phyloP scores from a whole-genome alignment of 2,797 vertebrate genomes.

The Sphenopsis melanotis region DNA sequence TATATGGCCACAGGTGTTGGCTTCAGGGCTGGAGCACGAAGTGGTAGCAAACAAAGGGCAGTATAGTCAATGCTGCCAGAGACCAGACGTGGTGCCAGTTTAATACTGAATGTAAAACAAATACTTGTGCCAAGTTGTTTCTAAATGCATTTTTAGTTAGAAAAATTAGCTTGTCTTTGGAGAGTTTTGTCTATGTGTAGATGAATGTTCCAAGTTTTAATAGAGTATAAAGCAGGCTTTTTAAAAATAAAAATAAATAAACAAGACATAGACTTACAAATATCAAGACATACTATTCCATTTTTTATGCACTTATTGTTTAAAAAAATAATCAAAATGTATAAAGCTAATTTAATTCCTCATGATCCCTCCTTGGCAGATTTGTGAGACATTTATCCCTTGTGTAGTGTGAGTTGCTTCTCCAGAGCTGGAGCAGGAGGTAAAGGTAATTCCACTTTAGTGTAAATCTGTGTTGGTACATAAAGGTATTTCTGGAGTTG shows the following conservation, averaged over 20 bases:
- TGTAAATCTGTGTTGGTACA: neutral
- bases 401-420: neutral
- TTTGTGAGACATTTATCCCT: neutral
- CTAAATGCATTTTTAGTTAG: constrained; percentile 72
- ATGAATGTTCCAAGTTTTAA: constrained; percentile 47
- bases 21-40: constrained; percentile 55
- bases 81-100: constrained; percentile 67
- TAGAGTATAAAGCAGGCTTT: constrained; percentile 35
- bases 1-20: constrained; percentile 77
- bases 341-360: neutral
- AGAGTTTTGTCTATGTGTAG: constrained; percentile 34
- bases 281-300: neutral
- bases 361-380: neutral
- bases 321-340: neutral
- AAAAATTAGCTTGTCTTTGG: constrained; percentile 73
- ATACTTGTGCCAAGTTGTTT: constrained; percentile 67
- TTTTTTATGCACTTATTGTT: neutral
- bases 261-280: neutral
- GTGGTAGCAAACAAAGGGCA: constrained; percentile 70
- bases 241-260: constrained; percentile 20
- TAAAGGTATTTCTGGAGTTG: neutral
- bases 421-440: neutral
- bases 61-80: constrained; percentile 73
- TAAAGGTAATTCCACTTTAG: neutral
- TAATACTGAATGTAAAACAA: constrained; percentile 75